Evolutionary conservation across 2,113 vertebrate species (phyloP), one percentile per base, ranked within the genome.

Genomic region (Neodontobutis hainanensis): DNA sequence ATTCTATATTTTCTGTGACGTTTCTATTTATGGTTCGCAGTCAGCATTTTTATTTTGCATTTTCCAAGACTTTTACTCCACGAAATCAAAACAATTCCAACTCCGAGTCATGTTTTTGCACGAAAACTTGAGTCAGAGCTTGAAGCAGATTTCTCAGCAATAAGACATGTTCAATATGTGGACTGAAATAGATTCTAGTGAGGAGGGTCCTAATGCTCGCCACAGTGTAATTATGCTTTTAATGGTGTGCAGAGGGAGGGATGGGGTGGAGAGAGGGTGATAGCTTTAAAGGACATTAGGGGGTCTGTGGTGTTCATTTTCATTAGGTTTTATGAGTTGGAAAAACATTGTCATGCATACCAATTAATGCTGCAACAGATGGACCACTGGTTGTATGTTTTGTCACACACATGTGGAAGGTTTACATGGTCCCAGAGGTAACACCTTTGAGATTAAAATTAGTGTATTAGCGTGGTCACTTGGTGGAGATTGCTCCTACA

Each of bases 361-460:
- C 89, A 89, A 92, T 91, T 89, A 92, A 81, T 19, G 10, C 27
- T 6, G 49, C 78, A 90, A 77, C 91, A 93, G 91, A 93, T 92
- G 92, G 89, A 71, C 70, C 84, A 84, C 74, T 85, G 78, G 66
- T 75, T 32, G 53, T 51, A 75, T 73, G 82, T 84, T 75, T 61
- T 35, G 8, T 68, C 55, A 50, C 77, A 61, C 62, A 51, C 77
- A 53, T 19, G 36, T 32, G 8, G 50, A 32, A 42, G 7, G 72
- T 46, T 62, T 48, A 32, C 27, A 61, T 60, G 65, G 19, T 10
- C 3, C 11, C 27, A 27, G 47, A 59, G 46, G 59, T 48, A 42
- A 49, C 38, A 44, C 63, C 62, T 7, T 61, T 34, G 66, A 67
- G 46, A 62, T 61, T 57, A 14, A 61, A n/a, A 63, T 16, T 34